Percentiles rank a stretch among this genome's conserved stretches.
Conservation (phyloP, 35 echinoderm and acorn worm species). For the Diadema setosum region DNA sequence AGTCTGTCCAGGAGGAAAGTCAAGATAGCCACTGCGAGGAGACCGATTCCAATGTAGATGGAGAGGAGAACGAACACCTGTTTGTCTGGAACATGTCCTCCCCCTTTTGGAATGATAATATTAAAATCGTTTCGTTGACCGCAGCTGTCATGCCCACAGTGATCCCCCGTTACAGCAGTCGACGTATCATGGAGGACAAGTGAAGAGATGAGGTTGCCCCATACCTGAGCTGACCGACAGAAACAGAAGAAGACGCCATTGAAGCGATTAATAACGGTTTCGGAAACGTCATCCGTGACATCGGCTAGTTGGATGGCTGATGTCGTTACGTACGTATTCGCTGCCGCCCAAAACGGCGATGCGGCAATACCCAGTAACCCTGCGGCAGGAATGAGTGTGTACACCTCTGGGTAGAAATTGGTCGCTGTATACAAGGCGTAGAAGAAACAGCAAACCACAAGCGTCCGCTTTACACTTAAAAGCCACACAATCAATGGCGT, state of each 20-base stretch:
- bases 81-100: background rate
- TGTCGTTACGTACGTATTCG: slow-evolving; percentile 80
- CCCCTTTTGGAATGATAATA: background rate
- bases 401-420: slow-evolving; percentile 49
- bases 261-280: slow-evolving; percentile 79
- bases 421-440: slow-evolving; percentile 47
- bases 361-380: slow-evolving; percentile 61
- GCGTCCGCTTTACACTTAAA: slow-evolving; percentile 67
- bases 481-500: slow-evolving; percentile 48
- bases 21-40: background rate
- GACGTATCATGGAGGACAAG: background rate
- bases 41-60: background rate
- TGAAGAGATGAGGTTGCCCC: slow-evolving; percentile 55
- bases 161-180: background rate
- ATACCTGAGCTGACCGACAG: slow-evolving; percentile 75
- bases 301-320: slow-evolving; percentile 61
- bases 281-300: slow-evolving; percentile 50
- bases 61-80: background rate
- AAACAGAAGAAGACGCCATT: slow-evolving; percentile 80
- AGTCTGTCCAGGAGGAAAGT: background rate
- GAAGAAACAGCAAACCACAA: slow-evolving; percentile 20
- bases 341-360: slow-evolving; percentile 68
- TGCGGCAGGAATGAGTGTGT: slow-evolving; percentile 46
- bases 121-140: background rate
- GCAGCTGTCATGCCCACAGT: background rate